Evolutionary conservation across 1,140 invertebrate genomes (phyloP).

Genomic region (Tigriopus japonicus): DNA sequence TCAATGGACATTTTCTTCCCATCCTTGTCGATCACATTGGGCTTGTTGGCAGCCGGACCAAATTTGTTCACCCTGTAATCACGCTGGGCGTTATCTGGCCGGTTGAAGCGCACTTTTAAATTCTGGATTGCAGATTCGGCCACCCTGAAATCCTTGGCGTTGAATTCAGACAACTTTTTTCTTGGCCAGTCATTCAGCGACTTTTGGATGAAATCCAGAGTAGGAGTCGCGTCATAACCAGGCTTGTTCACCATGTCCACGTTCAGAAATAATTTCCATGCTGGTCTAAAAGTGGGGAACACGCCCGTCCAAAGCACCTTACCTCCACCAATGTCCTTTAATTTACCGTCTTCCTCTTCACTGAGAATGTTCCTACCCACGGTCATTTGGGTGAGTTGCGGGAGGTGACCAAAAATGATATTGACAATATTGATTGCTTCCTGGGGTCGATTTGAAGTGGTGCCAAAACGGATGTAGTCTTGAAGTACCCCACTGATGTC

Average conservation of each 20-base stretch:
- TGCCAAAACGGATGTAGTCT: no score
- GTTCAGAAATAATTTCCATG: background rate
- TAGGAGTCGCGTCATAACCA: background rate
- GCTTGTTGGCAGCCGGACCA: background rate
- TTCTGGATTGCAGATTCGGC: background rate
- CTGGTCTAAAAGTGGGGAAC: background rate
- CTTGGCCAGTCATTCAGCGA: background rate
- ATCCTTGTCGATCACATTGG: background rate
- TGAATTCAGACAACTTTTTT: background rate
- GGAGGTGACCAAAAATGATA: background rate
- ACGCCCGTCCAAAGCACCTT: constrained; percentile 3
- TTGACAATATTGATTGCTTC: background rate
- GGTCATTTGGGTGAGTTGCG: background rate
- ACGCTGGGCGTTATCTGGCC: background rate
- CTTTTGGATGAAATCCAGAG: background rate
- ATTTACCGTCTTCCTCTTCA: background rate
- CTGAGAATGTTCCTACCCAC: background rate
- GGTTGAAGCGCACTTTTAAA: background rate
- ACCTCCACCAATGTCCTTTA: background rate
- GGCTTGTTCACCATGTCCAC: constrained; percentile 11
- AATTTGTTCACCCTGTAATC: constrained; percentile 3
- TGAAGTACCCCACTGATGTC: background rate
- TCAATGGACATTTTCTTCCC: constrained; percentile 8
- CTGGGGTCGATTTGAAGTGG: background rate
- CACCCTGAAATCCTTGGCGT: background rate